A percentile compares a stretch with the other conserved stretches of the same genome.
phyloP scores from a whole-genome alignment of 2,888 invertebrate genomes.

The Hemithea aestivaria region DNA sequence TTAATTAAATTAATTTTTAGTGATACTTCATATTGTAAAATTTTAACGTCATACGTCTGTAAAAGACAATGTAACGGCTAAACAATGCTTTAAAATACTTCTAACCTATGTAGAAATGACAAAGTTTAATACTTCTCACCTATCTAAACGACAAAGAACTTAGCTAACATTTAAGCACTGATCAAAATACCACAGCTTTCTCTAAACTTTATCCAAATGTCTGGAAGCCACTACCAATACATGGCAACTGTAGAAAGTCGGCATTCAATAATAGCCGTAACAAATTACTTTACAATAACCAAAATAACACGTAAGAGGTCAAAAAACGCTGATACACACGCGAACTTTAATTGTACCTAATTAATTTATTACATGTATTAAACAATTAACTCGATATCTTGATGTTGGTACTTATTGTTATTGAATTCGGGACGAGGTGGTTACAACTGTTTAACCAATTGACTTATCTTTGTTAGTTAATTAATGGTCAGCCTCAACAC shows the following conservation, averaged over 20 bases:
- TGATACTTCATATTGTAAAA: too few species aligned
- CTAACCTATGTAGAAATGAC: too few species aligned
- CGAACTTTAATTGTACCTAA: slow-evolving; percentile 72
- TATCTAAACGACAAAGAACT: too few species aligned
- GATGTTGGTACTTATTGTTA: slow-evolving; percentile 63
- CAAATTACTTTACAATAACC: slow-evolving; percentile 49
- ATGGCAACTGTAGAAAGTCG: slow-evolving; percentile 35
- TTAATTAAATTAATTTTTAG: too few species aligned
- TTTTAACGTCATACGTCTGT: too few species aligned
- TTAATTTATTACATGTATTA: slow-evolving; percentile 78
- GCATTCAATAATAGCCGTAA: slow-evolving; percentile 45
- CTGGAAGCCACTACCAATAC: slow-evolving; percentile 21
- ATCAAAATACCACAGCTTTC: slow-evolving; percentile 7
- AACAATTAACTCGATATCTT: slow-evolving; percentile 75
- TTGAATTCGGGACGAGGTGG: slow-evolving; percentile 59
- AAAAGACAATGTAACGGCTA: too few species aligned
- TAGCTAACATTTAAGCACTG: slow-evolving; percentile 17
- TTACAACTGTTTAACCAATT: slow-evolving; percentile 62
- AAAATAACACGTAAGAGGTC: slow-evolving; percentile 23
- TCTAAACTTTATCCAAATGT: slow-evolving; percentile 27
- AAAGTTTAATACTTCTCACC: too few species aligned
- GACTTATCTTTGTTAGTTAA: slow-evolving; percentile 73
- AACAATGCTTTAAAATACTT: too few species aligned
- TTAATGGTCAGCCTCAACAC: slow-evolving; percentile 67
- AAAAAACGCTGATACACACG: slow-evolving; percentile 47